phyloP scores from a whole-genome alignment of 2,113 vertebrate species.

The Tychaedon coryphoeus region DNA sequence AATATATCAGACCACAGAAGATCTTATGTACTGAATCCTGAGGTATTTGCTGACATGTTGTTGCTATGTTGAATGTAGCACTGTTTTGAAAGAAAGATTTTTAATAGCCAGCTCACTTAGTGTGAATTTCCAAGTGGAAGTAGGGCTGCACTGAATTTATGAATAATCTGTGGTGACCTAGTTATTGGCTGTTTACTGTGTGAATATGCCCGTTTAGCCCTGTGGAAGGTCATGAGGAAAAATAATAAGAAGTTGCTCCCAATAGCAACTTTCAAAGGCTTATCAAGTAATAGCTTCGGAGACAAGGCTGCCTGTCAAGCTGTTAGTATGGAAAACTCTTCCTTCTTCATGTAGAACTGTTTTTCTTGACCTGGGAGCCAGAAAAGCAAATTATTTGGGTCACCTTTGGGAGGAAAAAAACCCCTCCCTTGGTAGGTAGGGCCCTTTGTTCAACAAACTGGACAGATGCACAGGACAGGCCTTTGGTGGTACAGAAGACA shows the following conservation, averaged over 20 bases:
- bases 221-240: background rate
- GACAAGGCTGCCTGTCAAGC: background rate
- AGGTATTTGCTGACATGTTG: background rate
- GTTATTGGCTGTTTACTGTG: background rate
- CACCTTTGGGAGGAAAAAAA: background rate
- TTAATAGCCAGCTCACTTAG: background rate
- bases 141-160: background rate
- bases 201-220: background rate
- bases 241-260: background rate
- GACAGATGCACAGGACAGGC: background rate
- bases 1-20: background rate
- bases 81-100: background rate
- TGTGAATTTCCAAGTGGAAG: background rate
- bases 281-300: background rate
- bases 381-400: background rate
- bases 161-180: background rate
- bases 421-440: background rate
- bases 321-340: background rate
- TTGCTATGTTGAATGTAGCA: background rate
- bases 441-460: background rate
- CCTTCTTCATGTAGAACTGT: background rate
- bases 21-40: background rate
- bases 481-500: background rate
- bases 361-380: background rate
- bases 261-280: background rate